Percentiles rank a stretch among this genome's conserved stretches.
phyloP scores from a whole-genome alignment of 1,140 invertebrate genomes.

The Contarinia nasturtii region DNA sequence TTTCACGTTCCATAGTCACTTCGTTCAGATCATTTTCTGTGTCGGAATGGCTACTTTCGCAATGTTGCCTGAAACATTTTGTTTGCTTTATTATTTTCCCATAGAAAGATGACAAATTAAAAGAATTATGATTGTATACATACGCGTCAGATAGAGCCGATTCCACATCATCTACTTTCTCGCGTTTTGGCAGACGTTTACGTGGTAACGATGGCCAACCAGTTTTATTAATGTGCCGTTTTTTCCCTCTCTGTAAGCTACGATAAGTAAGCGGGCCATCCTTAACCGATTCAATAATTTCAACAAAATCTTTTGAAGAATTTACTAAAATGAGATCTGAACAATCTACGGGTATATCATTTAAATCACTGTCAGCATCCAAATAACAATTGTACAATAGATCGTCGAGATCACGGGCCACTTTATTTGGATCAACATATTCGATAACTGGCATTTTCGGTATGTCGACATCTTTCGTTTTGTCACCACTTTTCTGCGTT shows the following conservation, averaged over 20 bases:
- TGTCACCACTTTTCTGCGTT: not conserved
- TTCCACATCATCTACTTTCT: not conserved
- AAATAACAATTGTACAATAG: not conserved
- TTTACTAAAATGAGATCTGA: not conserved
- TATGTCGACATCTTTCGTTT: not conserved
- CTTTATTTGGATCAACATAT: not conserved
- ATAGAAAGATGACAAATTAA: not conserved
- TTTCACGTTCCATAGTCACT: not conserved
- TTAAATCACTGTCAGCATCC: not conserved
- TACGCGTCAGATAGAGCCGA: not conserved
- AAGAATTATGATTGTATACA: no score
- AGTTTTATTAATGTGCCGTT: conserved; percentile 29
- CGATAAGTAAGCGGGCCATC: not conserved
- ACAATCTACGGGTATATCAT: not conserved
- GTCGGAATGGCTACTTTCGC: conserved; percentile 15
- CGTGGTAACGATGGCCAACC: conserved; percentile 38
- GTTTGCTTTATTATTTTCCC: not conserved
- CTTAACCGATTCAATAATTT: not conserved
- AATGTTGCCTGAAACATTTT: conserved; percentile 4
- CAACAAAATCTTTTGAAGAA: not conserved
- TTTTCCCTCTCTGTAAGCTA: conserved; percentile 12
- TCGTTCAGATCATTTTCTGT: conserved; percentile 9
- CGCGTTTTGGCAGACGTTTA: conserved; percentile 8
- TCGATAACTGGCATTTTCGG: not conserved
- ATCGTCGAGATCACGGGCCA: not conserved